These are phyloP conservation scores for Sarotherodon lohbergeri DNA, from an alignment of 2,113 vertebrate genomes.

Conservation along the genomic window DNA sequence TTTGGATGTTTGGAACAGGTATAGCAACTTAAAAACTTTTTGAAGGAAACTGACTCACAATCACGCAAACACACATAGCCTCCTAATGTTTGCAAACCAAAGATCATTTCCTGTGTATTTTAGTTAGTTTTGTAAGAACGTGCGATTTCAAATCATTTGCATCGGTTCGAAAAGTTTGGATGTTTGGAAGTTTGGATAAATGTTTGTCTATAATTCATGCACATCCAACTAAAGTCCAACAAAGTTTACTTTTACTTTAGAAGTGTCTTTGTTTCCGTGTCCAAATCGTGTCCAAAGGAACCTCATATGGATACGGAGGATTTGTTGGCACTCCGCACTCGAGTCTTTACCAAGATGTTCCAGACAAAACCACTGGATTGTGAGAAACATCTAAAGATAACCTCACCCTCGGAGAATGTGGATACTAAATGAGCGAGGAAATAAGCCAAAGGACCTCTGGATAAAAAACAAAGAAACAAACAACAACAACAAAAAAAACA, in stretches of 20 bases:
- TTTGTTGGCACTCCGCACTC: not conserved
- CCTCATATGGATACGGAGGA: not conserved
- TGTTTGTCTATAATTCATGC: not conserved
- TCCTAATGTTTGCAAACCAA: not conserved
- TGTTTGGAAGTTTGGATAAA: not conserved
- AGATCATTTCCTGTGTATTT: not conserved
- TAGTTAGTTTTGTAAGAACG: not conserved
- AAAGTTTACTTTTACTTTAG: not conserved
- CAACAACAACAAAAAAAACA: rapidly evolving
- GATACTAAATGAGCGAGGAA: not conserved
- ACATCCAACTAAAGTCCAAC: not conserved
- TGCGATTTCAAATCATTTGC: not conserved
- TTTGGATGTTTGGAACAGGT: not conserved
- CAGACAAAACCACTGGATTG: not conserved
- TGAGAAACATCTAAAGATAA: not conserved
- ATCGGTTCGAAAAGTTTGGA: not conserved
- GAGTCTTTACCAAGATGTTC: not conserved
- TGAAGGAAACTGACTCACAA: not conserved
- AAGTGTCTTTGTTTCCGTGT: not conserved
- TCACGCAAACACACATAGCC: not conserved
- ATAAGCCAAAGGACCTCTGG: not conserved
- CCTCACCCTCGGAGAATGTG: not conserved
- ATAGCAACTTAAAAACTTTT: not conserved
- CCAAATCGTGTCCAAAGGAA: not conserved
- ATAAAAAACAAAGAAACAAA: not conserved